Percentiles rank a stretch among this genome's conserved stretches.
phyloP scores from a whole-genome alignment of 2,888 invertebrate species.

The Rhogogaster chlorosoma region DNA sequence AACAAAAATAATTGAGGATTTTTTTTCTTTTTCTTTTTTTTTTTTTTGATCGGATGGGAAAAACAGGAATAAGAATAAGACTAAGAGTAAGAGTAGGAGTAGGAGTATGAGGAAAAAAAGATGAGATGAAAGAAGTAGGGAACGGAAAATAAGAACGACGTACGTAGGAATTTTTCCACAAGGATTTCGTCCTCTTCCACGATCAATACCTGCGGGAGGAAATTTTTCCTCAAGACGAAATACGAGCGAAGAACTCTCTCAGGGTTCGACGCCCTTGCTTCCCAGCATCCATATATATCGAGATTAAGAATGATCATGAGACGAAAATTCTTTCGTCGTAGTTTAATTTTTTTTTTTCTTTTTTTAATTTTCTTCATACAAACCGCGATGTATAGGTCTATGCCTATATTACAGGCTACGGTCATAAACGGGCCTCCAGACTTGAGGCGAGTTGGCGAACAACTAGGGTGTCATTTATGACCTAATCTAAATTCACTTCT shows the following conservation, averaged over 20 bases:
- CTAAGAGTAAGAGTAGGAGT: neutral
- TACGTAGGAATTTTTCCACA: neutral
- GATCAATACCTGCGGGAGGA: neutral
- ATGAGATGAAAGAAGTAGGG: neutral
- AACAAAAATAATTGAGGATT: slow-evolving; percentile 1
- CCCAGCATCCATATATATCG: neutral
- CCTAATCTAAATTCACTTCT: slow-evolving; percentile 42
- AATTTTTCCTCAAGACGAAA: neutral
- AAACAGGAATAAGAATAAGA: neutral
- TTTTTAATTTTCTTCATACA: neutral
- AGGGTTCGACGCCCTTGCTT: neutral
- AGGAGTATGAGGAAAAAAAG: neutral
- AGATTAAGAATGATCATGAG: neutral
- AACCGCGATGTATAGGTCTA: neutral
- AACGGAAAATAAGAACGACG: neutral
- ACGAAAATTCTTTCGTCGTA: neutral
- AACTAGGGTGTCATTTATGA: slow-evolving; percentile 43
- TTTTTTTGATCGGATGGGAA: too few species aligned
- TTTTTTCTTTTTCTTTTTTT: too few species aligned
- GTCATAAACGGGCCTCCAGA: neutral
- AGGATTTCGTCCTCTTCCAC: neutral
- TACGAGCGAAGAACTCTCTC: neutral
- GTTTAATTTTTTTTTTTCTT: neutral
- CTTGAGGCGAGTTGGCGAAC: neutral
- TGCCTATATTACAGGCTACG: too few species aligned